Conservation (phyloP, 2,113 vertebrate genomes). For the Zootoca vivipara region DNA sequence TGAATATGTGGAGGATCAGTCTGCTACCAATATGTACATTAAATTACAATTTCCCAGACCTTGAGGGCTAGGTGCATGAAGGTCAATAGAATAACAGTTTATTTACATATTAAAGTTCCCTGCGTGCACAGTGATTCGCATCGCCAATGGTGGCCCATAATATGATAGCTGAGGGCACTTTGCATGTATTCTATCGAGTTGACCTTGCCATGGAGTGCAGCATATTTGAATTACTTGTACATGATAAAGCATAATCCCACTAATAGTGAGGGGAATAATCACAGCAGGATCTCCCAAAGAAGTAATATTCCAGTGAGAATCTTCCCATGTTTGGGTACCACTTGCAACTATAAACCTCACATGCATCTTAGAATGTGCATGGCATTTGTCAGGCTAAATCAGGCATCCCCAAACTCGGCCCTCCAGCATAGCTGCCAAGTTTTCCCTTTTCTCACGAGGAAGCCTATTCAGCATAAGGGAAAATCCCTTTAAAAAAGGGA, state of each 20-base stretch:
- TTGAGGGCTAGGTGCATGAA: too few species aligned
- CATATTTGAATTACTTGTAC: not conserved
- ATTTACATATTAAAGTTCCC: not conserved
- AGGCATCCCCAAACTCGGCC: too few species aligned
- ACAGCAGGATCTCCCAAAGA: not conserved
- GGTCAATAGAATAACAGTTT: not conserved
- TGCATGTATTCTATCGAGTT: not conserved
- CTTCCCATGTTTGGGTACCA: not conserved
- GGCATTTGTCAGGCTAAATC: not conserved
- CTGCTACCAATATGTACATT: too few species aligned
- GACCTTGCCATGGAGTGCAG: not conserved
- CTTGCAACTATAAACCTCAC: not conserved
- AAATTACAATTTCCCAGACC: too few species aligned
- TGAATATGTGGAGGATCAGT: too few species aligned
- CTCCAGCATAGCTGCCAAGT: too few species aligned
- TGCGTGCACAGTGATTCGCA: not conserved
- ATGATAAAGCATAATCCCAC: not conserved
- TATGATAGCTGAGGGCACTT: not conserved
- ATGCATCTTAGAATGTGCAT: not conserved
- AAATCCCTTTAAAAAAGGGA: too few species aligned
- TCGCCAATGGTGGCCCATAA: not conserved
- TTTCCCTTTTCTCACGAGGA: too few species aligned
- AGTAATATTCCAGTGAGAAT: not conserved
- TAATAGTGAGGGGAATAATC: not conserved
- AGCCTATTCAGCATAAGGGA: too few species aligned